Conservation (phyloP, 2,888 invertebrate genomes). For the Agrochola circellaris region DNA sequence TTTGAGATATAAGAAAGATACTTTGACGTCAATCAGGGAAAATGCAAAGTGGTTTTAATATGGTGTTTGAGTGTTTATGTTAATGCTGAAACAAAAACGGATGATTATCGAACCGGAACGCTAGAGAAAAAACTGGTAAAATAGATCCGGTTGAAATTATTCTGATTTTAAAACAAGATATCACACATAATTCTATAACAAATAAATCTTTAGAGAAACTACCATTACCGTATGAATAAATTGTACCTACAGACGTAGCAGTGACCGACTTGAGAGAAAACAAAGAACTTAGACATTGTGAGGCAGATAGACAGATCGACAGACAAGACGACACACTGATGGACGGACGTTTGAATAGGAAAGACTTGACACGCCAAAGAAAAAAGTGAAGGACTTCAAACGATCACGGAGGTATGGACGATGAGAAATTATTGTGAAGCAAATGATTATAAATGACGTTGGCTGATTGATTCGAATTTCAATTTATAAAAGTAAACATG, state of each 20-base stretch:
- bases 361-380: constrained; percentile 56
- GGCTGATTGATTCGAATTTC: constrained; percentile 38
- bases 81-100: too few species aligned
- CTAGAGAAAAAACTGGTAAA: too few species aligned
- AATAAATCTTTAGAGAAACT: constrained; percentile 23
- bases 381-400: constrained; percentile 58
- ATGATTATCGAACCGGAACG: too few species aligned
- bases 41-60: background rate
- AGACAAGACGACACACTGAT: constrained; percentile 62
- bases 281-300: constrained; percentile 50
- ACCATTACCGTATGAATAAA: constrained; percentile 31
- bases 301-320: constrained; percentile 60
- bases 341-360: constrained; percentile 67
- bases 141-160: background rate
- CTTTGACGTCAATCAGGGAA: background rate
- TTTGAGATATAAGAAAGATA: background rate
- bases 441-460: constrained; percentile 48
- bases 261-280: constrained; percentile 53
- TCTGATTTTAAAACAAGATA: background rate
- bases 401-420: constrained; percentile 56
- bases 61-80: background rate
- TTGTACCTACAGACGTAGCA: constrained; percentile 38
- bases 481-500: constrained; percentile 34
- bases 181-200: background rate
- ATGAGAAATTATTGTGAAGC: constrained; percentile 51